A percentile compares a stretch with the other conserved stretches of the same genome.
phyloP scores from a whole-genome alignment of 2,888 invertebrate genomes.

The Chelonus formosanus region DNA sequence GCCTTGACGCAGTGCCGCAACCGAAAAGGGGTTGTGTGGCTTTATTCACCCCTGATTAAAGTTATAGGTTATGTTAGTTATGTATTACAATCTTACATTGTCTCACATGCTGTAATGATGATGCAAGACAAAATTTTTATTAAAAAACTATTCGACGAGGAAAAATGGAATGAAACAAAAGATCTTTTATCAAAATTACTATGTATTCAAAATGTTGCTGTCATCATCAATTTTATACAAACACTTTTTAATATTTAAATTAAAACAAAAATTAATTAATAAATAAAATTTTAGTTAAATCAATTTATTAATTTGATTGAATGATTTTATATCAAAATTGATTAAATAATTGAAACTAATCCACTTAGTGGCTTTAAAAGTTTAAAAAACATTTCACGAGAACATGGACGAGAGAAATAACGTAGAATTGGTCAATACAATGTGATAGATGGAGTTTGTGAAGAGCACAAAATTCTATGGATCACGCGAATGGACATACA shows the following conservation, averaged over 20 bases:
- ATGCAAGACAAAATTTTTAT: no score
- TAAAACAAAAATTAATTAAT: no score
- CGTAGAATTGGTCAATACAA: background rate
- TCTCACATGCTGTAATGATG: constrained; percentile 3
- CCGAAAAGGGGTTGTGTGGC: constrained; percentile 40
- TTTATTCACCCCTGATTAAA: constrained; percentile 64
- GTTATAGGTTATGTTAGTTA: constrained; percentile 59
- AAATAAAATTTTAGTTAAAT: no score
- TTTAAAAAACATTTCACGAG: background rate
- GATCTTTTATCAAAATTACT: no score
- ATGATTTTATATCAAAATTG: no score
- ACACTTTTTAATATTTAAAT: no score
- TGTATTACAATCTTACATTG: constrained; percentile 35
- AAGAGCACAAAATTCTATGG: constrained; percentile 13
- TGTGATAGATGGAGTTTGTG: constrained; percentile 3
- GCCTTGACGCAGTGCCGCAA: constrained; percentile 55
- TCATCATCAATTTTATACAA: no score
- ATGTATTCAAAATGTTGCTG: no score
- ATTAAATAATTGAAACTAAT: no score
- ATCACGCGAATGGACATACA: constrained; percentile 1
- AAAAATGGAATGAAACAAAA: no score
- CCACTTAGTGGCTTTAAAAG: no score
- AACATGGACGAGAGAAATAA: background rate
- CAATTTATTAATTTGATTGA: no score
- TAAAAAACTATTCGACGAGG: background rate